Percentiles rank a stretch among this genome's conserved stretches.
These are phyloP conservation scores for Paragorgia papillata DNA, from an alignment of 92 coral and sea anemone genomes.

Conservation along the genomic window DNA sequence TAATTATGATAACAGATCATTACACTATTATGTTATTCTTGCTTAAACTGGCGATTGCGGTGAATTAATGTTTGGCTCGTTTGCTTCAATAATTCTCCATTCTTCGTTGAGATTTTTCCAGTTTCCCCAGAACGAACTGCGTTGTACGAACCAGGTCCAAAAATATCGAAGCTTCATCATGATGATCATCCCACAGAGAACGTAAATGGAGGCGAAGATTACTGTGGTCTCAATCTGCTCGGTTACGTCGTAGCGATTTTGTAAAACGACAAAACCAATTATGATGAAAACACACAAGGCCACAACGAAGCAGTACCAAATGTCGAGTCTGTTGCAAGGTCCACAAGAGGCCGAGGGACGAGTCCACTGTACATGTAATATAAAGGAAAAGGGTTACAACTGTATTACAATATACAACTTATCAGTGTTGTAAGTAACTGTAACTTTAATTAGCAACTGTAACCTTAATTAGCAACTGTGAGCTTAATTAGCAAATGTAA, in stretches of 20 bases:
- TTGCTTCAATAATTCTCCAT: constrained; percentile 59
- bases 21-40: too few species aligned
- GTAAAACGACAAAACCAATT: constrained; percentile 83
- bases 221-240: constrained; percentile 73
- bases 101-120: constrained; percentile 82
- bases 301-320: constrained; percentile 86
- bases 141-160: constrained; percentile 82
- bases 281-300: constrained; percentile 78
- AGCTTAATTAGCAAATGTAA: too few species aligned
- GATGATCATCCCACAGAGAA: constrained; percentile 86
- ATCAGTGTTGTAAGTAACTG: too few species aligned
- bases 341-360: constrained; percentile 81
- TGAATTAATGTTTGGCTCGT: background rate
- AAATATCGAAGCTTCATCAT: constrained; percentile 76
- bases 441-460: too few species aligned
- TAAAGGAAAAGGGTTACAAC: background rate
- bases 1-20: too few species aligned
- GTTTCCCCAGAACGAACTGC: constrained; percentile 86
- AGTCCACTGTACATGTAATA: constrained; percentile 74
- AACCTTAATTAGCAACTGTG: too few species aligned
- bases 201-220: constrained; percentile 87
- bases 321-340: constrained; percentile 85
- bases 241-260: constrained; percentile 66
- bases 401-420: background rate
- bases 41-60: constrained; percentile 19